A percentile compares a stretch with the other conserved stretches of the same genome.
These are phyloP conservation scores for Prolemur simus DNA, from an alignment of 2,113 vertebrate species.

Conservation along the genomic window DNA sequence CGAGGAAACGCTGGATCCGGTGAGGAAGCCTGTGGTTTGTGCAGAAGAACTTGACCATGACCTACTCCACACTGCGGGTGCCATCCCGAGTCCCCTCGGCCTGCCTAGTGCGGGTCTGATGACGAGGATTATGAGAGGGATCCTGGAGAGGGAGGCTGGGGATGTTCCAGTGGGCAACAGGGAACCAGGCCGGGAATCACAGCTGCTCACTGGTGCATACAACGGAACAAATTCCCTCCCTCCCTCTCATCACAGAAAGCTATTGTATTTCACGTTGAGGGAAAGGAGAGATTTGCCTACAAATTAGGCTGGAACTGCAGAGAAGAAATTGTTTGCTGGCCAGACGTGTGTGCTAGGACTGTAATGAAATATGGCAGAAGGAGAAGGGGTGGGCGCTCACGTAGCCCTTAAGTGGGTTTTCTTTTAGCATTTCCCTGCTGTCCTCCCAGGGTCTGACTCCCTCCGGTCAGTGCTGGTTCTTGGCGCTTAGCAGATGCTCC, in stretches of 20 bases:
- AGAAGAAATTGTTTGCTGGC: slow-evolving; percentile 50
- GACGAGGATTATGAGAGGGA: background rate
- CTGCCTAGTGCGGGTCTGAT: background rate
- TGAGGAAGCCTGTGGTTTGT: slow-evolving; percentile 43
- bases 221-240: slow-evolving; percentile 66
- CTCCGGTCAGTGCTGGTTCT: background rate
- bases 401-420: background rate
- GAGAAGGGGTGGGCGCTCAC: background rate
- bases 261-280: slow-evolving; percentile 48
- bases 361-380: background rate
- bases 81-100: slow-evolving; percentile 27
- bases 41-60: slow-evolving; percentile 41
- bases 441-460: background rate
- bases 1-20: slow-evolving; percentile 1
- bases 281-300: slow-evolving; percentile 66
- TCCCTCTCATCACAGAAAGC: slow-evolving; percentile 51
- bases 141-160: background rate
- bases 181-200: background rate
- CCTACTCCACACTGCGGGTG: background rate
- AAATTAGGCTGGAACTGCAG: slow-evolving; percentile 66
- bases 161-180: background rate
- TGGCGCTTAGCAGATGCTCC: background rate
- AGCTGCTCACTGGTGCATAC: slow-evolving; percentile 49
- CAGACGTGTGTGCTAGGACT: slow-evolving; percentile 56
- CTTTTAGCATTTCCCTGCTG: background rate